A percentile compares a stretch with the other conserved stretches of the same genome.
phyloP scores from a whole-genome alignment of 1,140 invertebrate species.

The Zaprionus davidi region DNA sequence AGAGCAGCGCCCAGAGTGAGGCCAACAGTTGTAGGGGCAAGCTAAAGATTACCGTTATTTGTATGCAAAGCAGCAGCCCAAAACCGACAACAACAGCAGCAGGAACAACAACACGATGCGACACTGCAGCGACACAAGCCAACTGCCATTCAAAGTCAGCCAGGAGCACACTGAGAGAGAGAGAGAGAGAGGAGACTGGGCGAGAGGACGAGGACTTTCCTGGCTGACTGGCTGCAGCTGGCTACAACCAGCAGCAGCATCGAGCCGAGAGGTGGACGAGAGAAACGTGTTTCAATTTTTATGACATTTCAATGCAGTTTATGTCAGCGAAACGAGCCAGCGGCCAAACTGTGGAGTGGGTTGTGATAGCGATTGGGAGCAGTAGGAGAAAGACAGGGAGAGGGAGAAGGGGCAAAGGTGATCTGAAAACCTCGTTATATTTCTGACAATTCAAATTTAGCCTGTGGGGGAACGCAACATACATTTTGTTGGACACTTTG shows the following conservation, averaged over 20 bases:
- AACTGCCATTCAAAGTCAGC: constrained; percentile 63
- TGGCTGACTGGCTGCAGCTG: constrained; percentile 11
- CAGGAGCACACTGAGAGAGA: constrained; percentile 16
- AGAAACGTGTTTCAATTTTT: constrained; percentile 79
- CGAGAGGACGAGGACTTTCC: not conserved
- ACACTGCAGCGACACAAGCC: constrained; percentile 46
- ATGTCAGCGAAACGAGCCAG: constrained; percentile 72
- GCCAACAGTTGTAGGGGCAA: constrained; percentile 29
- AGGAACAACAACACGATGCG: constrained; percentile 39
- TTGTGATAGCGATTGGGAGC: not conserved
- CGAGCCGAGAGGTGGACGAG: constrained; percentile 40
- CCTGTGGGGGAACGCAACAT: constrained; percentile 44
- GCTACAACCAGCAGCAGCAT: constrained; percentile 1
- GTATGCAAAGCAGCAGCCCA: constrained; percentile 72
- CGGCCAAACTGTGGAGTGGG: constrained; percentile 32
- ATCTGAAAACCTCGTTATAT: constrained; percentile 66
- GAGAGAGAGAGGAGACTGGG: not conserved
- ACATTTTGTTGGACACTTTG: constrained; percentile 67
- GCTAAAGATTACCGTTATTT: constrained; percentile 73
- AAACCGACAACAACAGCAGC: constrained; percentile 41
- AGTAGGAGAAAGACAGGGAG: no score
- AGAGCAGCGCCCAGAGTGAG: constrained; percentile 2
- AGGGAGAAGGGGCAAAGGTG: not conserved
- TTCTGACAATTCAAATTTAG: constrained; percentile 76
- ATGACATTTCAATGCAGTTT: constrained; percentile 82